Evolutionary conservation across 2,888 invertebrate genomes (phyloP), one percentile per base, ranked within the genome.

Genomic region (Parthenolecanium corni): DNA sequence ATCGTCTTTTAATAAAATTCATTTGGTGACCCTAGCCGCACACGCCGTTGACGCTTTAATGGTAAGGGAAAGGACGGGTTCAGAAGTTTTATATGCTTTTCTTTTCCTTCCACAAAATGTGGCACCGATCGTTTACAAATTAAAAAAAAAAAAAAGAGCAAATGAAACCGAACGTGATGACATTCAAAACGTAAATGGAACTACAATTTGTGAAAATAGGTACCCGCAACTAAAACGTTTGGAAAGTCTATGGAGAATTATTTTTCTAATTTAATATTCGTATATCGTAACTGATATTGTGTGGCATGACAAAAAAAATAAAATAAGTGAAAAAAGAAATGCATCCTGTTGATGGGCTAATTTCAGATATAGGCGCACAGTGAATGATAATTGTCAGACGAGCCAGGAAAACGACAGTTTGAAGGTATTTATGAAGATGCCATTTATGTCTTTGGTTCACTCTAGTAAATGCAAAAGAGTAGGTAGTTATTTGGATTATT

Each of bases 121-220:
- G 31, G 52, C 31, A 25, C 36, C 25, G 52, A 25, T 31, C 23
- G 52, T 18, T 49, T 61, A 52, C 51, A 40, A 51, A 49, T 61
- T 61, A 51, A 51, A 61, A 61, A 51, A 23, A 54, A 49, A 18
- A 20, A 49, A 20, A 49, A 49, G 18, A 49, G 4, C 38, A 54
- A 62, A 62, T 52, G 52, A 62, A 62, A 62, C 42, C 44, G 52
- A 62, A 62, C 52, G 52, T 52, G 62, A 62, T 52, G 52, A 52
- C 52, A 62, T 62, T 52, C 52, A 25, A 21, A 21, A 20, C 54
- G 18, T 56, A 44, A 42, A 56, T 56, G 25, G 56, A 49, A 58
- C 20, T 31, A 23, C 31, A 16, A 16, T 3, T 12, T 44, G 42
- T 24, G 44, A 44, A n/a, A n/a, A n/a, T 25, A 23, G 44, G n/a